A percentile compares a stretch with the other conserved stretches of the same genome.
Conservation (phyloP, 30 jellyfish, hydroid and myxozoan species). For the Chironex yamaguchii region DNA sequence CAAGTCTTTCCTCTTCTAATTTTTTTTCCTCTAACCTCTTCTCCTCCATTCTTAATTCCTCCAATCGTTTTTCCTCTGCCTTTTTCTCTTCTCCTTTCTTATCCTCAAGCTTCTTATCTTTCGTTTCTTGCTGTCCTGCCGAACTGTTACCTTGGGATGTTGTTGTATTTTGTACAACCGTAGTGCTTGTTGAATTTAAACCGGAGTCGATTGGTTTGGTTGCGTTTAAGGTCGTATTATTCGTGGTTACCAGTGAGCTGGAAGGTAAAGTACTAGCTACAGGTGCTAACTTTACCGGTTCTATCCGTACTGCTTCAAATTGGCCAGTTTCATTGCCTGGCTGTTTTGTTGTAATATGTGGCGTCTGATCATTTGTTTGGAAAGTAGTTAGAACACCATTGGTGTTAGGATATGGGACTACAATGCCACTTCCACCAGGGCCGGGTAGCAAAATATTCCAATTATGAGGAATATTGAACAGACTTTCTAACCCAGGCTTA, state of each 20-base stretch:
- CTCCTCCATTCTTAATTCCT: slow-evolving; percentile 30
- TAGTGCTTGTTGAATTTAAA: not conserved
- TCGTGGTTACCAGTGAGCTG: not conserved
- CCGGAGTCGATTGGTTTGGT: slow-evolving; percentile 14
- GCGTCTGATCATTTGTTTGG: slow-evolving; percentile 54
- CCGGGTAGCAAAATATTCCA: slow-evolving; percentile 79
- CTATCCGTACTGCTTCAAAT: not conserved
- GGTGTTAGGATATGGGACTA: not conserved
- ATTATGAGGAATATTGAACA: slow-evolving; percentile 41
- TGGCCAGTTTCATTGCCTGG: not conserved
- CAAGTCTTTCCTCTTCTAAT: slow-evolving; percentile 68
- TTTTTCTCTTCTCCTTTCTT: not conserved
- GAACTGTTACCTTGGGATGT: not conserved
- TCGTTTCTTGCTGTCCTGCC: too few species aligned
- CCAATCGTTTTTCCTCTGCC: not conserved
- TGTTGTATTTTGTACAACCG: not conserved
- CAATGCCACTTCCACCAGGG: slow-evolving; percentile 65
- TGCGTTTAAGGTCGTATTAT: not conserved
- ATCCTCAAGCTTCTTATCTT: not conserved
- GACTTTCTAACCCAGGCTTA: not conserved
- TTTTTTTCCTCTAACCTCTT: slow-evolving; percentile 38
- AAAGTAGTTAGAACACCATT: not conserved
- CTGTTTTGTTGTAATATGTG: slow-evolving; percentile 86
- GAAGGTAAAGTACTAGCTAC: slow-evolving; percentile 1
- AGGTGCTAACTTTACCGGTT: not conserved